Evolutionary conservation across 2,113 vertebrate species (phyloP), one percentile per base, ranked within the genome.

Genomic region (Phyllopteryx taeniolatus): DNA sequence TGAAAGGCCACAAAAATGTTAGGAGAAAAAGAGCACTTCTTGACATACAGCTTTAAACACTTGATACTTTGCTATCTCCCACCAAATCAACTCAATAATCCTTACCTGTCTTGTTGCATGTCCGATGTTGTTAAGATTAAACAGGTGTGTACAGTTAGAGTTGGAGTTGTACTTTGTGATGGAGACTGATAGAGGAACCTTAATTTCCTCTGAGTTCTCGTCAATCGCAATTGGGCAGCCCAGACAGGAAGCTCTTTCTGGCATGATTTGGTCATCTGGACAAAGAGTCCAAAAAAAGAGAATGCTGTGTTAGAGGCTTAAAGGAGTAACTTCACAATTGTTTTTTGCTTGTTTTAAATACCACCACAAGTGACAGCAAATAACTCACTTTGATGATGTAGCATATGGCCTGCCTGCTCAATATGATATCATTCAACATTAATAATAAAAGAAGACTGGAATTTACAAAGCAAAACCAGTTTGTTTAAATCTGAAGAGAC

Each of bases 41-140:
- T 17, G 6, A 39, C 35, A 6, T 6, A 39, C 35, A 39, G 35
- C 35, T 43, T n/a, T n/a, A 1, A 43, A 46, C 17, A 11, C 9
- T 20, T 19, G 20, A 31, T 31, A 61, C 56, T 19, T 27, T 47
- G 43, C 64, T 47, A 42, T 14, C 13, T 39, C 3, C 12, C 6
- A 13, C 47, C 13, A 53, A 14, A 39, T 20, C 19, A 35, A 22
- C 31, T 22, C 12, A 31, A 15, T 14, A 0, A 27, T 8, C 2
- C 15, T 67, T 90, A 96, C 96, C 96, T 98, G 95, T 90, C 83
- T 91, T 49, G 86, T 80, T 51, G 95, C 95, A 0, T 4, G 66
- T 79, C 68, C 76, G 1, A 96, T 43, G 64, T 60, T 59, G 56
- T 78, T 11, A 42, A 96, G 81, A 69, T 85, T 76, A 73, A 92